Evolutionary conservation across 2,797 vertebrate genomes (phyloP).

Genomic region (Buceros bicornis): DNA sequence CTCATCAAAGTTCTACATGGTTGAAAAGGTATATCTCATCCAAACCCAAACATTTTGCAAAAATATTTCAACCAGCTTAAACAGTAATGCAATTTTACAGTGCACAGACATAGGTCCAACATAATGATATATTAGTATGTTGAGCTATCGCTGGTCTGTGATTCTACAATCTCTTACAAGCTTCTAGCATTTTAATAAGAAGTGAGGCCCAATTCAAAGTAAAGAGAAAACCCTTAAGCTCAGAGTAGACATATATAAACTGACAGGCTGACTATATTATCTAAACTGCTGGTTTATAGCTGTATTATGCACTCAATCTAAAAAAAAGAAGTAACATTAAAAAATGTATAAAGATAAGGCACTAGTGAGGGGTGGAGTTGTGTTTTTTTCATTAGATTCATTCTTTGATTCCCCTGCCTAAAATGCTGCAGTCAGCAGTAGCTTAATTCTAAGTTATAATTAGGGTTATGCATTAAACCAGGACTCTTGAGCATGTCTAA

Average conservation of each 20-base stretch:
- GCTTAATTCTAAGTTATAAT: slow-evolving; percentile 84
- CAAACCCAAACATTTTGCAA: slow-evolving; percentile 9
- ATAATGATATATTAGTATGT: slow-evolving; percentile 26
- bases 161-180: slow-evolving; percentile 42
- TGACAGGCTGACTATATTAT: slow-evolving; percentile 70
- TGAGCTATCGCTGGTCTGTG: slow-evolving; percentile 28
- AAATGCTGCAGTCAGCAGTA: slow-evolving; percentile 83
- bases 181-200: slow-evolving; percentile 61
- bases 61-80: slow-evolving; percentile 45
- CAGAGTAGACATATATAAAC: slow-evolving; percentile 63
- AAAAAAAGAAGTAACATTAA: slow-evolving; percentile 49
- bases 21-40: slow-evolving; percentile 39
- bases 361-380: slow-evolving; percentile 47
- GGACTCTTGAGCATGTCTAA: slow-evolving; percentile 78
- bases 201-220: slow-evolving; percentile 51
- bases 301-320: slow-evolving; percentile 68
- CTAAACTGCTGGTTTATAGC: slow-evolving; percentile 75
- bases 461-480: slow-evolving; percentile 84
- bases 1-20: neutral
- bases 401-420: slow-evolving; percentile 74
- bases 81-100: slow-evolving; percentile 14
- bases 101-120: slow-evolving; percentile 1
- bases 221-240: slow-evolving; percentile 66
- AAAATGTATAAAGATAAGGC: slow-evolving; percentile 75
- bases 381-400: slow-evolving; percentile 72